phyloP scores from a whole-genome alignment of 2,888 invertebrate genomes.

The Drosophila pseudotakahashii region DNA sequence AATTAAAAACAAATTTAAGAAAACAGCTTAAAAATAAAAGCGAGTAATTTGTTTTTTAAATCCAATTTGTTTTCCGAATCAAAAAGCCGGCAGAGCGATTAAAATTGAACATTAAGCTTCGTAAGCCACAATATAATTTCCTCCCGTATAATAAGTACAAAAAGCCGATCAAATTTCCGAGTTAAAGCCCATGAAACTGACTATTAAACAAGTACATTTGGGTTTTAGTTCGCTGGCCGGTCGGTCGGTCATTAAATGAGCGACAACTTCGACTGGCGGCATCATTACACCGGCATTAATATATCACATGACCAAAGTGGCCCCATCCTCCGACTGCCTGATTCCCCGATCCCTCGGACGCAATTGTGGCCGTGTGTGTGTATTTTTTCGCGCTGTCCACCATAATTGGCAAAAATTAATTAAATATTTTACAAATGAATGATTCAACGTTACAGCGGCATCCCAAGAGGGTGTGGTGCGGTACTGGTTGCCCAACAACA shows the following conservation, averaged over 20 bases:
- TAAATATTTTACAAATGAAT: slow-evolving; percentile 83
- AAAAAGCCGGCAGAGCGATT: neutral
- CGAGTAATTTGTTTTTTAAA: too few relatives aligned
- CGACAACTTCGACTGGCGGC: slow-evolving; percentile 56
- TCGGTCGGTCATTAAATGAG: slow-evolving; percentile 57
- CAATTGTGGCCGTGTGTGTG: slow-evolving; percentile 64
- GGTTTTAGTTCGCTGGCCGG: slow-evolving; percentile 36
- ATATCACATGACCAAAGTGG: slow-evolving; percentile 74
- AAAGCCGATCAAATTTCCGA: neutral
- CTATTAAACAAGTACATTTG: slow-evolving; percentile 32
- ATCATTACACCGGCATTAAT: slow-evolving; percentile 73
- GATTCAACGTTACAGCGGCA: slow-evolving; percentile 63
- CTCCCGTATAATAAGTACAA: neutral
- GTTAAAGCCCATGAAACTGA: slow-evolving; percentile 38
- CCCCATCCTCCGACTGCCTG: neutral
- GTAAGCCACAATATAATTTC: slow-evolving; percentile 17
- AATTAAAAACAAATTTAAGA: too few relatives aligned
- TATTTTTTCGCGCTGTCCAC: slow-evolving; percentile 61
- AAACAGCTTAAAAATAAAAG: too few relatives aligned
- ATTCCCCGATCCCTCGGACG: slow-evolving; percentile 15
- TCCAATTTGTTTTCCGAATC: too few relatives aligned
- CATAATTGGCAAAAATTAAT: slow-evolving; percentile 83
- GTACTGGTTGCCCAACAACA: slow-evolving; percentile 15
- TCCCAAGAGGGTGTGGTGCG: slow-evolving; percentile 28
- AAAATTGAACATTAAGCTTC: neutral